Conservation (phyloP, 2,797 vertebrate species). For the Carcharodon carcharias region DNA sequence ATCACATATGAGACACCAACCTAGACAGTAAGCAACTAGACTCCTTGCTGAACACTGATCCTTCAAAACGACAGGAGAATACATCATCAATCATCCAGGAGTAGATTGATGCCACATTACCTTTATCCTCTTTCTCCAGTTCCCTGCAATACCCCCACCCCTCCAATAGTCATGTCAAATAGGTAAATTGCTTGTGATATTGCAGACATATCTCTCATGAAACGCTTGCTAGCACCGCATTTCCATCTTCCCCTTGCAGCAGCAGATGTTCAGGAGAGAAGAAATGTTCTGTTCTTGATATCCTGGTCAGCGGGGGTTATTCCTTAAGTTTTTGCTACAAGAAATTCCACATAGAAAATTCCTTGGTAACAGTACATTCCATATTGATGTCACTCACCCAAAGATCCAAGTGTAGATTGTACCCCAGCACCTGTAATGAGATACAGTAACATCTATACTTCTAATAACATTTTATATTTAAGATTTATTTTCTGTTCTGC, state of each 20-base stretch:
- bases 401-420: neutral
- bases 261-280: neutral
- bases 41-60: neutral
- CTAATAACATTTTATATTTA: neutral
- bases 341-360: neutral
- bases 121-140: neutral
- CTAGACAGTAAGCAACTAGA: neutral
- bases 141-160: neutral
- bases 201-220: neutral
- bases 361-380: neutral
- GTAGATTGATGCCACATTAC: neutral
- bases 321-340: neutral
- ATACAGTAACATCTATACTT: neutral
- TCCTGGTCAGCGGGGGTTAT: neutral
- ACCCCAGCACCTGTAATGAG: neutral
- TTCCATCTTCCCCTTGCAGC: neutral
- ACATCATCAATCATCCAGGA: neutral
- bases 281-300: neutral
- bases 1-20: neutral
- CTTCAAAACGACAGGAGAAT: neutral
- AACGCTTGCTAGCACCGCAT: neutral
- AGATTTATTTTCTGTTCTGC: neutral
- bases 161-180: neutral
- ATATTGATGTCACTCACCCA: neutral
- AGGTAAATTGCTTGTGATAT: neutral